Evolutionary conservation across 1,140 invertebrate species (phyloP).

Genomic region (Aphaenogaster rudis): DNA sequence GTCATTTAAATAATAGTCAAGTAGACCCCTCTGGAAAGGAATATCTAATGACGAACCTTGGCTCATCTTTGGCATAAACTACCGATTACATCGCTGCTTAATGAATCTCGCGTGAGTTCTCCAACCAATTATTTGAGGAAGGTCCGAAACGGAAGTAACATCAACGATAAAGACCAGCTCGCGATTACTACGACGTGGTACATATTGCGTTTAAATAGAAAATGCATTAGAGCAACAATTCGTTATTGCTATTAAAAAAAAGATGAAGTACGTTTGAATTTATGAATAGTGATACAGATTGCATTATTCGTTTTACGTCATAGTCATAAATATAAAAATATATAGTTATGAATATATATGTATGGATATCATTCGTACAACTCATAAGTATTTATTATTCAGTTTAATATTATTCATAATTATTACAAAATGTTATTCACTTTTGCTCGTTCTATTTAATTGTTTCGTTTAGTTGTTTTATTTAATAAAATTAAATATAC

Average conservation of each 20-base stretch:
- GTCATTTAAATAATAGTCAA: not conserved
- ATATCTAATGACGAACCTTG: constrained; percentile 5
- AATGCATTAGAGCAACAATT: not conserved
- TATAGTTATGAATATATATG: not conserved
- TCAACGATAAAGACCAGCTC: constrained; percentile 40
- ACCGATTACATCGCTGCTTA: constrained; percentile 50
- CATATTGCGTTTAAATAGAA: constrained; percentile 1
- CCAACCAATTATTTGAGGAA: constrained; percentile 64
- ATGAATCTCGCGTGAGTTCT: constrained; percentile 69
- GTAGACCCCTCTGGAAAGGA: not conserved
- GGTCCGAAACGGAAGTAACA: constrained; percentile 62
- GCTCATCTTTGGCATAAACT: constrained; percentile 31
- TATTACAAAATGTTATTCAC: not conserved
- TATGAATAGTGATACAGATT: not conserved
- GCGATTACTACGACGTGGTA: not conserved
- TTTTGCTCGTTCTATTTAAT: constrained; percentile 2
- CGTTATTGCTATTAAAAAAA: constrained; percentile 27
- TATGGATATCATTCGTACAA: not conserved
- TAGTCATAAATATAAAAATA: constrained; percentile 31
- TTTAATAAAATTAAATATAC: constrained; percentile 30
- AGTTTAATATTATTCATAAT: constrained; percentile 23
- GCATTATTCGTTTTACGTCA: not conserved
- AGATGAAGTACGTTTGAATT: not conserved
- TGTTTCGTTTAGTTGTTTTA: constrained; percentile 15
- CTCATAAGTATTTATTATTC: constrained; percentile 19